These are phyloP conservation scores for Prunella himalayana DNA, from an alignment of 2,113 vertebrate species.

Conservation along the genomic window DNA sequence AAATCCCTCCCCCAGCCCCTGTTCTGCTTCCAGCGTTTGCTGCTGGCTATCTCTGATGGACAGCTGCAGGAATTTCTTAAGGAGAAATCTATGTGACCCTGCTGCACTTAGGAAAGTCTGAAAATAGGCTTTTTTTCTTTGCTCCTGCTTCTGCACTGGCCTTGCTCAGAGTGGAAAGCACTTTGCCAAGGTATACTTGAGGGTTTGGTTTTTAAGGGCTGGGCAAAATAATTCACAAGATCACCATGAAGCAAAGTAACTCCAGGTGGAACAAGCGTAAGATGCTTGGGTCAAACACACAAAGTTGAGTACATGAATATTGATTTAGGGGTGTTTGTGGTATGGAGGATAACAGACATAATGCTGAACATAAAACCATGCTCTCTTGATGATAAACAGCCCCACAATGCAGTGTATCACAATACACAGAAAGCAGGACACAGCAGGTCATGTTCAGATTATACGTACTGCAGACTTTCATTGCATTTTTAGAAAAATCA, in stretches of 20 bases:
- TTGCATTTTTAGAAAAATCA: background rate
- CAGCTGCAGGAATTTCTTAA: background rate
- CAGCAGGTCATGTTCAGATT: background rate
- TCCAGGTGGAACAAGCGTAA: background rate
- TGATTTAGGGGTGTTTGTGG: background rate
- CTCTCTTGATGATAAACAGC: background rate
- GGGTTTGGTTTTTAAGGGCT: background rate
- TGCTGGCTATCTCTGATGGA: background rate
- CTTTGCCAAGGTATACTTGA: background rate
- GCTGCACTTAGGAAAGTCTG: background rate
- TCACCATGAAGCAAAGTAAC: background rate
- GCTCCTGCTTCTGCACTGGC: background rate
- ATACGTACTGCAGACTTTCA: background rate
- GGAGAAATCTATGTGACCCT: background rate
- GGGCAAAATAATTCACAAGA: background rate
- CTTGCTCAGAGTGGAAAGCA: background rate
- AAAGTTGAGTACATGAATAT: accelerated
- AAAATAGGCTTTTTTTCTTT: background rate
- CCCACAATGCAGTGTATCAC: background rate
- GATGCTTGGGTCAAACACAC: background rate
- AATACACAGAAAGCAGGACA: background rate
- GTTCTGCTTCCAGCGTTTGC: background rate
- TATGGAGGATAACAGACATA: background rate
- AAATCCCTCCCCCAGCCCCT: background rate
- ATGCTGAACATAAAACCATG: background rate